These are phyloP conservation scores for Echeneis naucrates DNA, from an alignment of 2,797 vertebrate species.

Conservation along the genomic window DNA sequence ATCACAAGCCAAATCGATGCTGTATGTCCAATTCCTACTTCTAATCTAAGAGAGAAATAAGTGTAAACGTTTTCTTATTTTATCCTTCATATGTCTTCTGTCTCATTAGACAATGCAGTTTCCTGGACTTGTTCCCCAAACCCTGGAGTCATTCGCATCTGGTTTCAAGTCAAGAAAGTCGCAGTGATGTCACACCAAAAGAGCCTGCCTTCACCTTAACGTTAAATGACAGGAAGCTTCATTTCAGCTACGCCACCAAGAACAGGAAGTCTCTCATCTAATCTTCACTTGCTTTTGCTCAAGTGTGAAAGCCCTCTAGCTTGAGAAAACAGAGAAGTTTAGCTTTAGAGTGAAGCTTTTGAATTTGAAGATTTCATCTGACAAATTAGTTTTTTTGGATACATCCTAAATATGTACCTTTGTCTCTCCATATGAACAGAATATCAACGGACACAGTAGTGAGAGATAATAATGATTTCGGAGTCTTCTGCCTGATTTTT, in stretches of 20 bases:
- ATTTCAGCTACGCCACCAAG: constrained; percentile 81
- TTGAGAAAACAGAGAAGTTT: neutral
- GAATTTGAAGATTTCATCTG: neutral
- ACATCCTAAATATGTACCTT: neutral
- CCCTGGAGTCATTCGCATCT: constrained; percentile 78
- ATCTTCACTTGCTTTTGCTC: constrained; percentile 51
- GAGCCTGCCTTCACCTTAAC: constrained; percentile 81
- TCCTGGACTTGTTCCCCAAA: constrained; percentile 86
- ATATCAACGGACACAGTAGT: neutral
- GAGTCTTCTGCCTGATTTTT: neutral
- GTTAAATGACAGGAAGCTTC: constrained; percentile 81
- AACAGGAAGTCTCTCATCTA: constrained; percentile 78
- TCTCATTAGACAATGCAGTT: constrained; percentile 86
- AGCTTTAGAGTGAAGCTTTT: neutral
- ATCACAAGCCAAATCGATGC: constrained; percentile 25
- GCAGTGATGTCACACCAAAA: constrained; percentile 87
- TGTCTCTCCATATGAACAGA: neutral
- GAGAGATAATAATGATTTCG: neutral
- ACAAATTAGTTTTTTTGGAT: neutral
- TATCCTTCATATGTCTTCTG: constrained; percentile 78
- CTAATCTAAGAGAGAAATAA: constrained; percentile 21
- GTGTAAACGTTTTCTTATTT: constrained; percentile 31
- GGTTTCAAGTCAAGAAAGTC: constrained; percentile 66
- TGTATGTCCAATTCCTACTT: constrained; percentile 18
- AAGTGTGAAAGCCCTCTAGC: constrained; percentile 47